Conservation (phyloP, 2,888 invertebrate species). For the Lacanobia oleracea region DNA sequence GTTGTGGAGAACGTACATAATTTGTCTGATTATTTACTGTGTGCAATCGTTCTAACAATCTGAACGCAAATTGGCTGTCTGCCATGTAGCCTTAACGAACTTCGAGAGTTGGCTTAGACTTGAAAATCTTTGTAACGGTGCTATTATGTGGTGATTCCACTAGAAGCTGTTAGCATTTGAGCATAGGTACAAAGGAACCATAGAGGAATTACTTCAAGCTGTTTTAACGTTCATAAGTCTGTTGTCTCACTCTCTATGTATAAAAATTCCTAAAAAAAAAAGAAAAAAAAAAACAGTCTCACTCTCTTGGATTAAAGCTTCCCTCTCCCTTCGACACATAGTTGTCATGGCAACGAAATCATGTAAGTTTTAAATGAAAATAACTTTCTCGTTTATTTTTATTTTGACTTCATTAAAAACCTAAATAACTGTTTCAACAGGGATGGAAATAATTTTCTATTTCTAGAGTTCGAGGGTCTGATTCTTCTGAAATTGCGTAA, state of each 20-base stretch:
- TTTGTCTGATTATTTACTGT: not conserved
- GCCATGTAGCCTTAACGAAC: constrained; percentile 1
- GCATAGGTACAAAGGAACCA: no score
- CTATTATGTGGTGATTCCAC: not conserved
- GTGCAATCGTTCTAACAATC: constrained; percentile 2
- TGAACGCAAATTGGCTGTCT: constrained; percentile 12
- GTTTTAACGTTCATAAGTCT: not conserved
- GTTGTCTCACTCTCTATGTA: not conserved
- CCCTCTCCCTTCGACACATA: not conserved
- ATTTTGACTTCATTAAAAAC: not conserved
- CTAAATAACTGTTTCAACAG: not conserved
- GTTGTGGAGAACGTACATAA: not conserved
- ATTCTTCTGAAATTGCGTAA: not conserved
- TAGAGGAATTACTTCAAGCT: not conserved
- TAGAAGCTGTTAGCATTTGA: not conserved
- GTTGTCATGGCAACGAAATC: no score
- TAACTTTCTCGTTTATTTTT: not conserved
- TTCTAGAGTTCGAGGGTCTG: not conserved
- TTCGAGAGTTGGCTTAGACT: not conserved
- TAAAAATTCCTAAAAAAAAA: no score
- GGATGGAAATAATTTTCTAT: not conserved
- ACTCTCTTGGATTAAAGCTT: not conserved
- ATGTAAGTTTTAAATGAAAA: no score
- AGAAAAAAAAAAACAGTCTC: no score
- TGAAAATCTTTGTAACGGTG: constrained; percentile 11